A percentile compares a stretch with the other conserved stretches of the same genome.
Evolutionary conservation across 2,113 vertebrate genomes (phyloP).

Genomic region (Muscicapa adusta): DNA sequence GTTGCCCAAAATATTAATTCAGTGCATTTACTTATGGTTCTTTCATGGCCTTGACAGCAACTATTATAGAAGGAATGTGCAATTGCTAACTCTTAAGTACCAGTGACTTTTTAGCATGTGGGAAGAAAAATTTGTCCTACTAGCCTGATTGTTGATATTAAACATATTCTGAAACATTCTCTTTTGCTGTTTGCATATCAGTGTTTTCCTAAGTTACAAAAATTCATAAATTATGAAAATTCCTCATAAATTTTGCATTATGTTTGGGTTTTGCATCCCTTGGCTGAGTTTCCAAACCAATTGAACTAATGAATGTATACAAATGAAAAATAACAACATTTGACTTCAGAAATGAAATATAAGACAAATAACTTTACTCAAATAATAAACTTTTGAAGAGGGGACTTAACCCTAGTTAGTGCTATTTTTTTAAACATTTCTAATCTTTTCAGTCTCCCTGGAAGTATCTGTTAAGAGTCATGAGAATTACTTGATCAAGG

Average conservation of each 20-base stretch:
- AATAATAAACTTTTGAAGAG: neutral
- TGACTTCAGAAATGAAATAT: neutral
- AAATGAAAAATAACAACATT: neutral
- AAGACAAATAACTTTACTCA: neutral
- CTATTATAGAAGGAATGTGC: neutral
- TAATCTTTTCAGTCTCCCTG: neutral
- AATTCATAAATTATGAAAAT: neutral
- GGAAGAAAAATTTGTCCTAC: neutral
- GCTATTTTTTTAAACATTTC: neutral
- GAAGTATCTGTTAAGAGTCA: accelerated
- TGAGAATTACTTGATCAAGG: neutral
- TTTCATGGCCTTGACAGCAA: neutral
- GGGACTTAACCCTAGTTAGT: neutral
- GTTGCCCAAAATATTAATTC: neutral
- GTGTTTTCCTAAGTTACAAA: neutral
- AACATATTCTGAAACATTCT: neutral
- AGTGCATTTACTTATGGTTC: neutral
- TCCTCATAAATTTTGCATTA: neutral
- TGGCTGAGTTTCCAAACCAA: neutral
- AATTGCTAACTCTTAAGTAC: neutral
- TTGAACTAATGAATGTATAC: neutral
- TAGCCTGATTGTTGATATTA: neutral
- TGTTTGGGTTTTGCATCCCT: neutral
- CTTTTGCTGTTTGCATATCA: neutral
- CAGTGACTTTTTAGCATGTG: neutral